These are phyloP conservation scores for Drosophila formosana DNA, from an alignment of 2,888 invertebrate species.

Conservation along the genomic window DNA sequence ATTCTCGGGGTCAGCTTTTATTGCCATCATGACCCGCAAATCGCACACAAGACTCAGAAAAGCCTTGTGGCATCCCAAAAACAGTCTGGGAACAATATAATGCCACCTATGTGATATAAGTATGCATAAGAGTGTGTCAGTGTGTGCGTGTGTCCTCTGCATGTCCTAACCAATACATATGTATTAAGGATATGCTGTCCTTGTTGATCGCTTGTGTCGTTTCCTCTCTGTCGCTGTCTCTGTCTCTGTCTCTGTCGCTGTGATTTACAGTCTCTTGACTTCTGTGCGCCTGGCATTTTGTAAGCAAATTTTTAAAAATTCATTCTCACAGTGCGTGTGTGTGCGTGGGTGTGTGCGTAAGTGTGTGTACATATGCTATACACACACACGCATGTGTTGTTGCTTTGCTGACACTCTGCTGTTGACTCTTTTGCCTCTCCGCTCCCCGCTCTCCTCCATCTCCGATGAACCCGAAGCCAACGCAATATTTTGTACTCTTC, in stretches of 20 bases:
- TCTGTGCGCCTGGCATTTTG: constrained; percentile 76
- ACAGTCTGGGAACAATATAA: constrained; percentile 18
- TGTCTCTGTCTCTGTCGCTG: background rate
- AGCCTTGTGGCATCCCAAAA: constrained; percentile 53
- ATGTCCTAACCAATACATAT: constrained; percentile 1
- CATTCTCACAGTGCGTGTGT: constrained; percentile 18
- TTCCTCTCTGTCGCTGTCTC: constrained; percentile 7
- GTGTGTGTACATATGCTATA: background rate
- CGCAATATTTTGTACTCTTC: constrained; percentile 10
- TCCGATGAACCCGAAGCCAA: constrained; percentile 13
- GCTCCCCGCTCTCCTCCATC: background rate
- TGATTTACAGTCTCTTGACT: constrained; percentile 30
- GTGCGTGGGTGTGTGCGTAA: constrained; percentile 1
- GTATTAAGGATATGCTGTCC: constrained; percentile 36
- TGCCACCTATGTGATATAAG: constrained; percentile 28
- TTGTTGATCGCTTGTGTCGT: constrained; percentile 43
- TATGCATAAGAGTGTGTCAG: constrained; percentile 12
- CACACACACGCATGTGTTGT: constrained; percentile 14
- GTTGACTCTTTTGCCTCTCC: constrained; percentile 24
- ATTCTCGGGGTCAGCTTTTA: constrained; percentile 52
- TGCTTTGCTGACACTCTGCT: constrained; percentile 44
- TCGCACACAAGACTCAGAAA: constrained; percentile 67
- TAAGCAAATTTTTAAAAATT: constrained; percentile 77
- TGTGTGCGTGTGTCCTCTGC: constrained; percentile 9
- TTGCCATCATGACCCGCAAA: constrained; percentile 68